Conservation (phyloP, 2,888 invertebrate genomes). For the Cephus sareptanus region DNA sequence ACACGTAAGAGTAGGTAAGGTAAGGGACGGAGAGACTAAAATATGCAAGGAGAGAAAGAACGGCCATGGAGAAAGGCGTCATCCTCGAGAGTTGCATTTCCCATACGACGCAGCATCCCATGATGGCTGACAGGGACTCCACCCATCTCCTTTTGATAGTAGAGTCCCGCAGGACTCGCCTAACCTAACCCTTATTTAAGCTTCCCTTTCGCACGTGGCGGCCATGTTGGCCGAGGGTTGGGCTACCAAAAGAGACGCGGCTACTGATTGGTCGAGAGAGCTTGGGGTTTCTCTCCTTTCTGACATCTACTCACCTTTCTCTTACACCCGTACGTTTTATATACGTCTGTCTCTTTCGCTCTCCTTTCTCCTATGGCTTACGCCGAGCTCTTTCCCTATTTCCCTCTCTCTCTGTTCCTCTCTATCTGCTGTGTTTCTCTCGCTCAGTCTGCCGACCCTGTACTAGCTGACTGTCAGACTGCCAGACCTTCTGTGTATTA, state of each 20-base stretch:
- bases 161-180: constrained; percentile 49
- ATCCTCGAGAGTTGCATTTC: constrained; percentile 25
- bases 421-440: constrained; percentile 37
- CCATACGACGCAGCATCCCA: constrained; percentile 52
- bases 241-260: constrained; percentile 59
- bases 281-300: constrained; percentile 10
- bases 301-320: constrained; percentile 7
- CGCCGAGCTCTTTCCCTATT: constrained; percentile 4
- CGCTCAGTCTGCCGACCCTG: neutral
- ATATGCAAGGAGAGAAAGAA: constrained; percentile 13
- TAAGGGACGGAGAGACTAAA: constrained; percentile 13
- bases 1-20: neutral
- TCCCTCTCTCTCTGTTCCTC: constrained; percentile 16
- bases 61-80: constrained; percentile 25
- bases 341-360: constrained; percentile 24
- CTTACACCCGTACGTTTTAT: neutral
- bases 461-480: neutral
- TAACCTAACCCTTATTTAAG: constrained; percentile 49
- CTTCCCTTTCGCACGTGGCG: constrained; percentile 53
- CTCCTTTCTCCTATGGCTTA: constrained; percentile 20
- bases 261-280: constrained; percentile 57
- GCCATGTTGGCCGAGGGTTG: constrained; percentile 65
- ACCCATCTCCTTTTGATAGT: constrained; percentile 36
- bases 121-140: constrained; percentile 58
- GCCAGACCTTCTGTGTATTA: neutral